Evolutionary conservation across 2,888 invertebrate genomes (phyloP).

Genomic region (Chymomyza procnemis): DNA sequence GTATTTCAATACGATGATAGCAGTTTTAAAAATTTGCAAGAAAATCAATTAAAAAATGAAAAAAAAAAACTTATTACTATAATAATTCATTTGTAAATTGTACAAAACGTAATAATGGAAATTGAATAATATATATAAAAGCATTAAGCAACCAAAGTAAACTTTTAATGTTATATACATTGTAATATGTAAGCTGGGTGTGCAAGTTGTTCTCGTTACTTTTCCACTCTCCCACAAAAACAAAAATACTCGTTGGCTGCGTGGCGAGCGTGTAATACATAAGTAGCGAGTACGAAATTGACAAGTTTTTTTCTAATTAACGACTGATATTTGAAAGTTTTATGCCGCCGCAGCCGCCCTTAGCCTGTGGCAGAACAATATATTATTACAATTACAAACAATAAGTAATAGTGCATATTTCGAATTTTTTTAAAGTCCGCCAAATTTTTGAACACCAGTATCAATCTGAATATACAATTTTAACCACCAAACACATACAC

Average conservation of each 20-base stretch:
- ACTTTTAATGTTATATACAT: slow-evolving; percentile 54
- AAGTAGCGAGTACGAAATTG: not conserved
- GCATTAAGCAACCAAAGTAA: slow-evolving; percentile 13
- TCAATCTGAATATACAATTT: not conserved
- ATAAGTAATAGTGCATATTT: not conserved
- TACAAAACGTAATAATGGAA: slow-evolving; percentile 43
- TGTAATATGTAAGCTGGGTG: not conserved
- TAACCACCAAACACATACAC: not conserved
- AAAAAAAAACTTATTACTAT: slow-evolving; percentile 6
- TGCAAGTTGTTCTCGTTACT: not conserved
- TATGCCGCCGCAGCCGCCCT: not conserved
- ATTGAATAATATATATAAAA: slow-evolving; percentile 13
- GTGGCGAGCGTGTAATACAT: not conserved
- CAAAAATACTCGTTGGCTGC: not conserved
- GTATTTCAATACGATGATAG: not conserved
- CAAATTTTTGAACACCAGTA: not conserved
- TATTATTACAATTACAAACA: not conserved
- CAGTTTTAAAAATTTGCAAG: slow-evolving; percentile 2
- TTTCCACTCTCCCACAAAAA: not conserved
- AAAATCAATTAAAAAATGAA: slow-evolving; percentile 29
- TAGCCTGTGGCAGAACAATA: not conserved
- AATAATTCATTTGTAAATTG: slow-evolving; percentile 62
- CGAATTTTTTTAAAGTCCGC: not conserved
- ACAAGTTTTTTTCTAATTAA: slow-evolving; percentile 20
- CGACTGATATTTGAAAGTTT: slow-evolving; percentile 54